A percentile compares a stretch with the other conserved stretches of the same genome.
Evolutionary conservation across 2,797 vertebrate species (phyloP).

Genomic region (Sebastes aleutianus): DNA sequence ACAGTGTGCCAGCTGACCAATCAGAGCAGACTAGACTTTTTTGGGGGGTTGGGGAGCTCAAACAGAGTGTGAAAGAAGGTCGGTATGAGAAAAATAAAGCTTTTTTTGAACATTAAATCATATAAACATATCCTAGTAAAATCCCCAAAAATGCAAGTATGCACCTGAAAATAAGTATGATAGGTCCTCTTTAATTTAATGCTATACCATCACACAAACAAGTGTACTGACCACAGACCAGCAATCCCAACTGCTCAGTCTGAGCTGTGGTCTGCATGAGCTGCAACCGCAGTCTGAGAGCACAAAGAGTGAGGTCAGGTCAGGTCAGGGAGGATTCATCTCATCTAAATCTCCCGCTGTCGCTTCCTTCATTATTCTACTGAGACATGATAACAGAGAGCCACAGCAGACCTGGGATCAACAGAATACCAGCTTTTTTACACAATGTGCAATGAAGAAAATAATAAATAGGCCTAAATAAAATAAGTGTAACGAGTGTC

Average conservation of each 20-base stretch:
- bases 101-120: too few species aligned
- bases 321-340: background rate
- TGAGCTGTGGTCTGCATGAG: background rate
- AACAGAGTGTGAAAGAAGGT: too few species aligned
- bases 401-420: background rate
- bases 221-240: background rate
- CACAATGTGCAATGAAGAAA: background rate
- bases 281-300: background rate
- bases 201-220: background rate
- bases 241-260: background rate
- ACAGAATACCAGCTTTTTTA: background rate
- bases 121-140: too few species aligned
- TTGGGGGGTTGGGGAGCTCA: too few species aligned
- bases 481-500: too few species aligned
- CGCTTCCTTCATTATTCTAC: background rate
- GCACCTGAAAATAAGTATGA: too few species aligned
- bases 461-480: background rate
- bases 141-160: too few species aligned
- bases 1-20: too few species aligned
- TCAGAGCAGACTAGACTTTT: too few species aligned
- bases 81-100: too few species aligned
- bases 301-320: background rate
- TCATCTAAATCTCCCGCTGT: background rate
- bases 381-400: background rate
- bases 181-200: background rate